Percentiles rank a stretch among this genome's conserved stretches.
phyloP scores from a whole-genome alignment of 2,113 vertebrate genomes.

The Amblyopsis rosae region DNA sequence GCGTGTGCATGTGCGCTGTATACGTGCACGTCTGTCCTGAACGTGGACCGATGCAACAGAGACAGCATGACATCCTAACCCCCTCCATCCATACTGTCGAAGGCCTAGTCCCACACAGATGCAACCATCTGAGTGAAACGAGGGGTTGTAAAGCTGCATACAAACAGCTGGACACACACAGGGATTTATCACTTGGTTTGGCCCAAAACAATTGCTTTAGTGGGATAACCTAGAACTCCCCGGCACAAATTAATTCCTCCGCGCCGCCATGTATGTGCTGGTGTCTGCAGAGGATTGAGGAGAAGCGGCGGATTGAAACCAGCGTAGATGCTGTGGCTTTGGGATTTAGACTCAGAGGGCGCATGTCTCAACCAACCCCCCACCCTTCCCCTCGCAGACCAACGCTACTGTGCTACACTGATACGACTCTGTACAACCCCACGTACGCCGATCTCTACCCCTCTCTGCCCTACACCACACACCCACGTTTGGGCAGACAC shows the following conservation, averaged over 20 bases:
- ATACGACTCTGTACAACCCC: too few relatives aligned
- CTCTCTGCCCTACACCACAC: too few relatives aligned
- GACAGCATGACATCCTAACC: slow-evolving; percentile 59
- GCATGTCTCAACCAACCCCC: too few relatives aligned
- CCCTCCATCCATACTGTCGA: slow-evolving; percentile 54
- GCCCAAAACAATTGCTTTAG: slow-evolving; percentile 71
- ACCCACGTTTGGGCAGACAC: too few relatives aligned
- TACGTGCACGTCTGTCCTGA: slow-evolving; percentile 28
- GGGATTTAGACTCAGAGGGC: too few relatives aligned
- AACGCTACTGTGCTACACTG: too few relatives aligned
- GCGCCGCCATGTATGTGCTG: slow-evolving; percentile 19
- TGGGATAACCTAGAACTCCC: slow-evolving; percentile 65
- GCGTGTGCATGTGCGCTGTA: not conserved
- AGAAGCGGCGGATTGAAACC: too few relatives aligned
- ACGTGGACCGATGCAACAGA: slow-evolving; percentile 55
- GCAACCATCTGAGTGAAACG: slow-evolving; percentile 69
- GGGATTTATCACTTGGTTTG: slow-evolving; percentile 72
- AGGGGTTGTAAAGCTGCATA: slow-evolving; percentile 1
- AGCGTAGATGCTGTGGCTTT: too few relatives aligned
- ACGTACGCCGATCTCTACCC: too few relatives aligned
- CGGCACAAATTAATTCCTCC: slow-evolving; percentile 55
- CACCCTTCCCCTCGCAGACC: too few relatives aligned
- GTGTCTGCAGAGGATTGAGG: not conserved
- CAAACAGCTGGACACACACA: slow-evolving; percentile 60
- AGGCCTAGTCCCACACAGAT: slow-evolving; percentile 16